These are phyloP conservation scores for Lithophane socia DNA, from an alignment of 2,888 invertebrate genomes.

Conservation along the genomic window DNA sequence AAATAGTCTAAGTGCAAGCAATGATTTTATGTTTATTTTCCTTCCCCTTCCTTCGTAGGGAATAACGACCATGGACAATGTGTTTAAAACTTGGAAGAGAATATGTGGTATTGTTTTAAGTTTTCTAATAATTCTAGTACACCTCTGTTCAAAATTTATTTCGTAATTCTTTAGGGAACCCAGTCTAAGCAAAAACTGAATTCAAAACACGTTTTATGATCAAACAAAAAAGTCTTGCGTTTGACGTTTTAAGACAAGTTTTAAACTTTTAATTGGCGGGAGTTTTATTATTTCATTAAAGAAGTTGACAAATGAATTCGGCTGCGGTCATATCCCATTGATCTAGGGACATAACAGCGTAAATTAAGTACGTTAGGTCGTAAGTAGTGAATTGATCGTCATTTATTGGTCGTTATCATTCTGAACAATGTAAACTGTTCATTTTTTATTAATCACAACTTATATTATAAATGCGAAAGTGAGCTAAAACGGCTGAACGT, in stretches of 20 bases:
- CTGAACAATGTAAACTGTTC: conserved; percentile 4
- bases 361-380: not conserved
- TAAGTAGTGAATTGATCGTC: conserved; percentile 10
- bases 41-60: not conserved
- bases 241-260: not conserved
- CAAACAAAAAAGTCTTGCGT: conserved; percentile 17
- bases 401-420: conserved; percentile 4
- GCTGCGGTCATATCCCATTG: not conserved
- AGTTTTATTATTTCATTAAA: conserved; percentile 6
- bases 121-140: not conserved
- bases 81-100: not conserved
- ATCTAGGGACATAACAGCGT: not conserved
- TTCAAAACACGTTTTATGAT: conserved; percentile 26
- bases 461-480: too few species aligned
- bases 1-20: not conserved
- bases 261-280: conserved; percentile 5
- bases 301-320: conserved; percentile 6
- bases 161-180: not conserved
- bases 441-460: not conserved
- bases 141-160: not conserved
- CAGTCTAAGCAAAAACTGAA: conserved; percentile 7
- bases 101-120: not conserved
- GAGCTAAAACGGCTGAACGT: too few species aligned
- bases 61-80: not conserved
- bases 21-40: not conserved